phyloP scores from a whole-genome alignment of 2,113 vertebrate species.

The Grammomys surdaster region DNA sequence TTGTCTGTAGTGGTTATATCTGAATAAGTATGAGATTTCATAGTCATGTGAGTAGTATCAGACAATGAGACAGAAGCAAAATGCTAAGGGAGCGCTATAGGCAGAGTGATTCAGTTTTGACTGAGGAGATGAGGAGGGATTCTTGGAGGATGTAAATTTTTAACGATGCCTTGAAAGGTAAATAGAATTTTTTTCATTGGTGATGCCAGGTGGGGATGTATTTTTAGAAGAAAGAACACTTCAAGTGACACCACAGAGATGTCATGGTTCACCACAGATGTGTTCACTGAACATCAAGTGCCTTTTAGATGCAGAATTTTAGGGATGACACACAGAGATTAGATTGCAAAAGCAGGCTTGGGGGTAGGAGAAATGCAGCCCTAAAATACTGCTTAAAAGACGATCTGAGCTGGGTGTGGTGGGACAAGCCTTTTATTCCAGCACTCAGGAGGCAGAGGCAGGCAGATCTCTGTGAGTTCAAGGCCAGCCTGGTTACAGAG shows the following conservation, averaged over 20 bases:
- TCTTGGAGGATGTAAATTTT: slow-evolving; percentile 8
- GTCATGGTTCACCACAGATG: neutral
- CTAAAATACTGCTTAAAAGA: neutral
- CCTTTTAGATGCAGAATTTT: neutral
- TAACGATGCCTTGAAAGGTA: slow-evolving; percentile 12
- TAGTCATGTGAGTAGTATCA: neutral
- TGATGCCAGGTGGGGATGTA: neutral
- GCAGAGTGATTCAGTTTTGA: slow-evolving; percentile 21
- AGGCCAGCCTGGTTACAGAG: neutral
- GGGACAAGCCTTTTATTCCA: neutral
- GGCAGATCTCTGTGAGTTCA: neutral
- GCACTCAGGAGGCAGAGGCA: neutral
- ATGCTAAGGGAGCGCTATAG: neutral
- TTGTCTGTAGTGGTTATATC: slow-evolving; percentile 1
- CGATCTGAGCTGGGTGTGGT: neutral
- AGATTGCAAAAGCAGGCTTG: slow-evolving; percentile 13
- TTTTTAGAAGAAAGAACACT: slow-evolving; percentile 44
- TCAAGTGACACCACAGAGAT: neutral
- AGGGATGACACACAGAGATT: neutral
- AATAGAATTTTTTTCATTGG: neutral
- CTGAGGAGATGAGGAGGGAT: neutral
- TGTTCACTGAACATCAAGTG: neutral
- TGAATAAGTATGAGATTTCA: neutral
- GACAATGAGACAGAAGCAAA: slow-evolving; percentile 35
- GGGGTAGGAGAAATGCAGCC: neutral